Conservation (phyloP, 2,797 vertebrate genomes). For the Sebastes umbrosus region DNA sequence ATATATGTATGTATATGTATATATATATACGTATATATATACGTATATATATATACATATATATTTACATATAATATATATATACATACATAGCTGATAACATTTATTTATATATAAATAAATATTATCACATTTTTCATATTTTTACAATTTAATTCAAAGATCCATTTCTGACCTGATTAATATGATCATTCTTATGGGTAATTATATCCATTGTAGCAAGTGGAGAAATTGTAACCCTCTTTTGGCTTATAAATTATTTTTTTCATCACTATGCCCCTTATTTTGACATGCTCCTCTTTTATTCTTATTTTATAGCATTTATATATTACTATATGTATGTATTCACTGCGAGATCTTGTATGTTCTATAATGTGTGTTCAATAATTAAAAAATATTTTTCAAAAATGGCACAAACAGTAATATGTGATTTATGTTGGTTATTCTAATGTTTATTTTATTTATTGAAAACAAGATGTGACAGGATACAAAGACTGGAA, state of each 20-base stretch:
- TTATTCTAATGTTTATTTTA: background rate
- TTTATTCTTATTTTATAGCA: background rate
- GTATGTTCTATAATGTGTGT: background rate
- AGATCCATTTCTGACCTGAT: no score
- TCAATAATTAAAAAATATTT: background rate
- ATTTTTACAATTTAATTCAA: no score
- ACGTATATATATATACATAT: no score
- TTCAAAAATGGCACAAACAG: background rate
- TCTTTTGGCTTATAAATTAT: background rate
- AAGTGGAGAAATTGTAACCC: background rate
- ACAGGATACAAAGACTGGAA: background rate
- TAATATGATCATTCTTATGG: background rate
- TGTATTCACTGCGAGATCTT: background rate
- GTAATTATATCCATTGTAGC: background rate
- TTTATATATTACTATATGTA: background rate
- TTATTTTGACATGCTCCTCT: background rate
- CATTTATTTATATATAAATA: no score
- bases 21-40: no score
- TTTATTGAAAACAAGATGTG: background rate
- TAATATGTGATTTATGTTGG: background rate
- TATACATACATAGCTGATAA: no score
- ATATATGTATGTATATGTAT: fast-evolving
- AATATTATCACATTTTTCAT: no score
- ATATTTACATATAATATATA: no score
- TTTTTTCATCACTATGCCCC: background rate